Percentiles rank a stretch among this genome's conserved stretches.
phyloP scores from a whole-genome alignment of 2,888 invertebrate species.

The Melikaiella ostensackeni region DNA sequence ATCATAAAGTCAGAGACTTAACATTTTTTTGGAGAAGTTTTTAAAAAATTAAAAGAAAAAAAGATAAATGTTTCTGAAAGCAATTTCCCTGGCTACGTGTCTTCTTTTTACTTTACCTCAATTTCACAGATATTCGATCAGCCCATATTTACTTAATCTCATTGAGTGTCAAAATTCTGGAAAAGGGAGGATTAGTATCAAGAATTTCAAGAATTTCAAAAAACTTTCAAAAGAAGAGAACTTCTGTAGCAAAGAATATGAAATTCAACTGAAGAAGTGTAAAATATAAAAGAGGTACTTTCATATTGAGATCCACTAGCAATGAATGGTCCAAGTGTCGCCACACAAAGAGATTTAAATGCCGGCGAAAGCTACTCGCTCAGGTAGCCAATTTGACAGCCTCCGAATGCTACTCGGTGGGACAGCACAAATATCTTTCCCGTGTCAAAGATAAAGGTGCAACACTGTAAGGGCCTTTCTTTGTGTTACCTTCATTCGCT shows the following conservation, averaged over 20 bases:
- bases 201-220: slow-evolving; percentile 12
- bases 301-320: slow-evolving; percentile 27
- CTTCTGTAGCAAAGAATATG: neutral
- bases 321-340: slow-evolving; percentile 27
- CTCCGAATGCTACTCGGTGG: slow-evolving; percentile 23
- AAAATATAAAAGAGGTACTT: slow-evolving; percentile 24
- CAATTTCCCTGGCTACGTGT: neutral
- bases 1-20: too few species aligned
- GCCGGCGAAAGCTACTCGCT: neutral
- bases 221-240: neutral
- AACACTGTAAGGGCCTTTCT: slow-evolving; percentile 20
- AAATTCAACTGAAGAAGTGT: slow-evolving; percentile 13
- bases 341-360: slow-evolving; percentile 34
- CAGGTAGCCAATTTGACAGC: slow-evolving; percentile 39
- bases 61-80: neutral
- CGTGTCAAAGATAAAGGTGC: slow-evolving; percentile 37
- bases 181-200: neutral
- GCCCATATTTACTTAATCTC: slow-evolving; percentile 12
- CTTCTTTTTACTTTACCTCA: neutral
- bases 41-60: too few species aligned
- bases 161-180: neutral
- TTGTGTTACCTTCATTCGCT: slow-evolving; percentile 25
- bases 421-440: slow-evolving; percentile 37
- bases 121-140: neutral
- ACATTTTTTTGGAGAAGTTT: too few species aligned